Evolutionary conservation across 2,888 invertebrate species (phyloP).

Genomic region (Drosophila kanekoi): DNA sequence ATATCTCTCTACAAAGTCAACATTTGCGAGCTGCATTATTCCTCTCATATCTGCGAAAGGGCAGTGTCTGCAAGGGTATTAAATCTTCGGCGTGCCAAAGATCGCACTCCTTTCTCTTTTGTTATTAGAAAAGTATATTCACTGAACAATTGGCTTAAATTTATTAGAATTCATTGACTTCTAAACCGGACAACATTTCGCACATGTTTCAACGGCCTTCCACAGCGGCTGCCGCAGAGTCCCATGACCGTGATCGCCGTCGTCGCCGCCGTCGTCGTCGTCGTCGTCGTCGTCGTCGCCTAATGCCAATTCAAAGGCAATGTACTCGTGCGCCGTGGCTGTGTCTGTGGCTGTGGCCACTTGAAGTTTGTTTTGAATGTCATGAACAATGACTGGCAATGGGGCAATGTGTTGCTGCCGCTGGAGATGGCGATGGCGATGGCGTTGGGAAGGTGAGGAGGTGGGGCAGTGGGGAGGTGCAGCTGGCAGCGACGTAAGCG

Average conservation of each 20-base stretch:
- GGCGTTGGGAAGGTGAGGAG: constrained; percentile 11
- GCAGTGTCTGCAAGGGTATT: too few relatives aligned
- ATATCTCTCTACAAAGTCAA: too few relatives aligned
- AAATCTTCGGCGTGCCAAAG: too few relatives aligned
- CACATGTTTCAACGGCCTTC: constrained; percentile 38
- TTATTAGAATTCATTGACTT: constrained; percentile 28
- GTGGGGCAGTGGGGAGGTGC: constrained; percentile 2
- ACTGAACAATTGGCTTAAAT: constrained; percentile 13
- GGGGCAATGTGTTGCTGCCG: constrained; percentile 27
- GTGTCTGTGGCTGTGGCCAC: constrained; percentile 53
- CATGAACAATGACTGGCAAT: constrained; percentile 75
- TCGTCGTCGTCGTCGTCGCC: constrained; percentile 3
- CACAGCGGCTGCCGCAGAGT: constrained; percentile 21
- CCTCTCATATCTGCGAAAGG: too few relatives aligned
- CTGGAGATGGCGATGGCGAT: constrained; percentile 15
- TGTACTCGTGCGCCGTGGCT: constrained; percentile 40
- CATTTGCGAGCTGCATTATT: too few relatives aligned
- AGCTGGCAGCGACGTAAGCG: constrained; percentile 48
- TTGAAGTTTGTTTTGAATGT: constrained; percentile 78
- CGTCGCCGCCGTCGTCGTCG: constrained; percentile 6
- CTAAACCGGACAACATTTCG: constrained; percentile 14
- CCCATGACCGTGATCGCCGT: constrained; percentile 37
- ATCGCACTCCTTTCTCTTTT: too few relatives aligned
- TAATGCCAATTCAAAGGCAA: constrained; percentile 50
- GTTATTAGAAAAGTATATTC: too few relatives aligned